These are phyloP conservation scores for Archips xylosteana DNA, from an alignment of 2,888 invertebrate genomes.

Conservation along the genomic window DNA sequence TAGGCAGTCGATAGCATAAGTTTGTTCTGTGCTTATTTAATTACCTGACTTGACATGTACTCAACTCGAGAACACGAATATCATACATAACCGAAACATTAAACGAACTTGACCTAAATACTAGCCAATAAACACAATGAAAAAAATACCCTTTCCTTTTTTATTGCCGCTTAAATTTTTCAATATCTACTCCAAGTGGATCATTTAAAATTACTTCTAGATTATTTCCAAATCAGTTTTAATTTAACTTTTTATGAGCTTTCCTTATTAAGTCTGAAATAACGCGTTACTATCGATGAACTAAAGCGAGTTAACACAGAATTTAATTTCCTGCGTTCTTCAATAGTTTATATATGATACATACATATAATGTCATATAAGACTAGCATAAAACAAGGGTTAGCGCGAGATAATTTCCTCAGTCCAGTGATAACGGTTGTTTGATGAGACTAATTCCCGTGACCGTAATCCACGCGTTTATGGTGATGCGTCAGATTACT, in stretches of 20 bases:
- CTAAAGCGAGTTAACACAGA: too few species aligned
- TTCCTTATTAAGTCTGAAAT: too few species aligned
- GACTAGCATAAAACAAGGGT: conserved; percentile 1
- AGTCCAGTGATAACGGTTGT: conserved; percentile 7
- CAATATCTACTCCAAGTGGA: background rate
- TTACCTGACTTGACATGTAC: background rate
- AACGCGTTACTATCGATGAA: too few species aligned
- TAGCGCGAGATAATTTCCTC: background rate
- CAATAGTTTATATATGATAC: background rate
- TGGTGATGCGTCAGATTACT: background rate
- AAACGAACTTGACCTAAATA: background rate
- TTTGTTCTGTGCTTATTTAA: background rate
- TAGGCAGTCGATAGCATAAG: background rate
- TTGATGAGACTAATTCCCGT: background rate
- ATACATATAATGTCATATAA: too few species aligned
- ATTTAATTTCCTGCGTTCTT: too few species aligned
- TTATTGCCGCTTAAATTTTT: background rate
- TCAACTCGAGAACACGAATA: background rate
- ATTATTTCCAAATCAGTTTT: background rate
- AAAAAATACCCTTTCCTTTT: background rate
- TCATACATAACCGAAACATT: background rate
- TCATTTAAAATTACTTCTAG: background rate
- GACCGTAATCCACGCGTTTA: conserved; percentile 2
- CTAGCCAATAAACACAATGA: too few species aligned
- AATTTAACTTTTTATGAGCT: background rate